Percentiles rank a stretch among this genome's conserved stretches.
phyloP scores from a whole-genome alignment of 2,888 invertebrate genomes.

The Phaonia tiefii region DNA sequence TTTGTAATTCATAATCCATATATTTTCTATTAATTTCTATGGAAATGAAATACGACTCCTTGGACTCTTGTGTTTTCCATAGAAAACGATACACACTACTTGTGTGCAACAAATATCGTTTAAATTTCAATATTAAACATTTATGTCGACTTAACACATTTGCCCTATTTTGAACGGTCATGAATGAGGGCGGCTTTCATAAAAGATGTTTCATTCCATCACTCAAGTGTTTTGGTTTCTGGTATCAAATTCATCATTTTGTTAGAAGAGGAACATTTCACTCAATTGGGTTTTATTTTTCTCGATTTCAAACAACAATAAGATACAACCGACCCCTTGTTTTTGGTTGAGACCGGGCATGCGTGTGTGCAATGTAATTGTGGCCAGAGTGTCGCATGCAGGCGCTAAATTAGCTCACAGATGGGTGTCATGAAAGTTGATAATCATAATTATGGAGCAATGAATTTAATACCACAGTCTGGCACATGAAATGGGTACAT shows the following conservation, averaged over 20 bases:
- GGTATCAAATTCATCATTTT: constrained; percentile 26
- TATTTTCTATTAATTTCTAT: background rate
- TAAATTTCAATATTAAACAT: background rate
- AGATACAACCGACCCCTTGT: background rate
- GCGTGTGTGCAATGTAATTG: background rate
- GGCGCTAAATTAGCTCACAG: constrained; percentile 65
- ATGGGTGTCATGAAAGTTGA: constrained; percentile 59
- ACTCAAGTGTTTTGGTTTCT: constrained; percentile 1
- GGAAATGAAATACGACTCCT: background rate
- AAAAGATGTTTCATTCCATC: background rate
- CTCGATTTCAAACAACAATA: too few species aligned
- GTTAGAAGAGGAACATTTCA: background rate
- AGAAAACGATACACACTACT: background rate
- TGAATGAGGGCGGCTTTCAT: constrained; percentile 12
- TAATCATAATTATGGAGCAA: too few species aligned
- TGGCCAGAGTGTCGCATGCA: constrained; percentile 61
- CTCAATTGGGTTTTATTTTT: background rate
- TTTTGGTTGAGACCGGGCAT: background rate
- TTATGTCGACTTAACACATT: background rate
- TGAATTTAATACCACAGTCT: background rate
- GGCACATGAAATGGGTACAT: too few species aligned
- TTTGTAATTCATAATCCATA: too few species aligned
- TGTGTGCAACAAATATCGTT: constrained; percentile 4
- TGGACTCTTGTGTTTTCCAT: constrained; percentile 1
- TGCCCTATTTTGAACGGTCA: background rate